phyloP scores from a whole-genome alignment of 2,888 invertebrate species.

The Thera obeliscata region DNA sequence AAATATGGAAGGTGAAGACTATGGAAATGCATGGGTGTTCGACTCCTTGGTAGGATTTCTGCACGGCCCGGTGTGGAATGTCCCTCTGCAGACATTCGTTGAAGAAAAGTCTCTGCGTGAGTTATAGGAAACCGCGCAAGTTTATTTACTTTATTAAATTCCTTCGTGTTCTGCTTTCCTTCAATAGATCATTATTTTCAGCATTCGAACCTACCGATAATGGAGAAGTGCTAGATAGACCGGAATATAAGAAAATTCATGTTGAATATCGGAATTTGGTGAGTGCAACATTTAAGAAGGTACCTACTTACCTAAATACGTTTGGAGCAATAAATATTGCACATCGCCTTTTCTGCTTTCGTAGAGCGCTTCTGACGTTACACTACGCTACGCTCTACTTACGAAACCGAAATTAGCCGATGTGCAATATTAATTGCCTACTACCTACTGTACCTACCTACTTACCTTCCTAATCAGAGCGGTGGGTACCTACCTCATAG shows the following conservation, averaged over 20 bases:
- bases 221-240: conserved; percentile 87
- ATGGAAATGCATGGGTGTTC: conserved; percentile 93
- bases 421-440: no score
- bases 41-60: conserved; percentile 96
- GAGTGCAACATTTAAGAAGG: conserved; percentile 33
- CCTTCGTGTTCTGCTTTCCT: not conserved
- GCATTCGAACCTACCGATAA: conserved; percentile 92
- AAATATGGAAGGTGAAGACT: conserved; percentile 71
- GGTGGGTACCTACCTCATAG: not conserved
- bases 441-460: conserved; percentile 9
- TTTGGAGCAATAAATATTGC: no score
- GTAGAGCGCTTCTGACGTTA: no score
- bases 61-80: conserved; percentile 96
- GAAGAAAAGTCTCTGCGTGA: conserved; percentile 96
- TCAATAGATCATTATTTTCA: conserved; percentile 58
- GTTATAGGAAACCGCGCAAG: conserved; percentile 44
- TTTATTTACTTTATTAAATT: not conserved
- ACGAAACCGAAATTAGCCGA: no score
- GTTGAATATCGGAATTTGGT: conserved; percentile 95
- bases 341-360: no score
- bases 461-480: not conserved
- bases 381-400: no score
- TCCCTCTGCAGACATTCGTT: conserved; percentile 94
- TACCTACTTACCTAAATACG: no score
- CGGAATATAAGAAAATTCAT: conserved; percentile 91